phyloP scores from a whole-genome alignment of 2,113 vertebrate genomes.

The Istiophorus platypterus region DNA sequence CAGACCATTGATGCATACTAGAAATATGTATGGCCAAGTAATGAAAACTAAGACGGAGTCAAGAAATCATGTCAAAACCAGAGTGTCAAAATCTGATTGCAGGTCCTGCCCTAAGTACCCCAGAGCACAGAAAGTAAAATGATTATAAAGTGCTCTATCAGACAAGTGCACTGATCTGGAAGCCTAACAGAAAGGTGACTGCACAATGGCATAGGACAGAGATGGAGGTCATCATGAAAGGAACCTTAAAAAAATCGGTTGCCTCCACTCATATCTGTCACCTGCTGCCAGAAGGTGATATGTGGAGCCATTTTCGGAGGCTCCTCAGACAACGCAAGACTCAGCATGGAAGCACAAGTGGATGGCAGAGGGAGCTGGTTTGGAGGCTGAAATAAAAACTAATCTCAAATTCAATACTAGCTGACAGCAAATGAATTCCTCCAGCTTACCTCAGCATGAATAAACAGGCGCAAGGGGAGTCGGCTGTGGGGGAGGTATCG shows the following conservation, averaged over 20 bases:
- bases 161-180: slow-evolving; percentile 54
- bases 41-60: background rate
- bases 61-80: slow-evolving; percentile 22
- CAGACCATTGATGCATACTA: background rate
- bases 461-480: slow-evolving; percentile 86
- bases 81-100: slow-evolving; percentile 33
- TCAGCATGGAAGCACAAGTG: slow-evolving; percentile 59
- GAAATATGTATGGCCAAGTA: background rate
- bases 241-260: slow-evolving; percentile 49
- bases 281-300: slow-evolving; percentile 74
- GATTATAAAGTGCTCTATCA: slow-evolving; percentile 51
- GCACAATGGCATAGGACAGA: slow-evolving; percentile 53
- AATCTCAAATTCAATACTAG: slow-evolving; percentile 94
- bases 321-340: slow-evolving; percentile 66
- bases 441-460: slow-evolving; percentile 96
- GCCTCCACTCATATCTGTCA: slow-evolving; percentile 64
- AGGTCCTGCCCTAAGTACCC: slow-evolving; percentile 11
- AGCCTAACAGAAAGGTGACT: slow-evolving; percentile 65
- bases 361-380: slow-evolving; percentile 86
- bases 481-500: slow-evolving; percentile 71
- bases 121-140: slow-evolving; percentile 25
- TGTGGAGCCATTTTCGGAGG: slow-evolving; percentile 45
- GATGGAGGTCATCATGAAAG: slow-evolving; percentile 74
- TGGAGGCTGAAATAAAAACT: slow-evolving; percentile 93
- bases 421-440: slow-evolving; percentile 95